These are phyloP conservation scores for Polyommatus icarus DNA, from an alignment of 2,888 invertebrate genomes.

Conservation along the genomic window DNA sequence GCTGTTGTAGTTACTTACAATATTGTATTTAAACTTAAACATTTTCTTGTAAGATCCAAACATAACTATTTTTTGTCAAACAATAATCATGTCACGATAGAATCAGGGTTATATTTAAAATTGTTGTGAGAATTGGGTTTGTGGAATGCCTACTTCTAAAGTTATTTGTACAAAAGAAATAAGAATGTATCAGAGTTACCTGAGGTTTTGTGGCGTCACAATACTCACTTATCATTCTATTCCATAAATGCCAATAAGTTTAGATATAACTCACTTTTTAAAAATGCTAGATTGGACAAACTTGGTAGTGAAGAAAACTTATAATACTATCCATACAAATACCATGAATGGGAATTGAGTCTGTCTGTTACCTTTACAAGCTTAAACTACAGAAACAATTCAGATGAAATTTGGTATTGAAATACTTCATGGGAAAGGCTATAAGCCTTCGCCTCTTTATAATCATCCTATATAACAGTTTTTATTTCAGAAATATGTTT, in stretches of 20 bases:
- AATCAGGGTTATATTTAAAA: not conserved
- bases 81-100: not conserved
- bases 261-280: not conserved
- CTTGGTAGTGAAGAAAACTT: not conserved
- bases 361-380: not conserved
- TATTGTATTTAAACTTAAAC: not conserved
- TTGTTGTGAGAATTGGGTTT: not conserved
- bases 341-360: not conserved
- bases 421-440: no score
- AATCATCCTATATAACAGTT: not conserved
- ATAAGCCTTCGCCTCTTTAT: no score
- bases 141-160: not conserved
- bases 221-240: not conserved
- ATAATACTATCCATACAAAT: not conserved
- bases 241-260: not conserved
- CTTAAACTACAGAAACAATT: not conserved
- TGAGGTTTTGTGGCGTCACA: not conserved
- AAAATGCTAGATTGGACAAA: not conserved
- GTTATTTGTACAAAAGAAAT: not conserved
- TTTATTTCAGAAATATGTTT: no score
- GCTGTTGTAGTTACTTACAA: not conserved
- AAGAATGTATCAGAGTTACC: not conserved
- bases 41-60: not conserved
- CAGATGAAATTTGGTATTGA: no score
- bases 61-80: not conserved